Percentiles rank a stretch among this genome's conserved stretches.
phyloP scores from a whole-genome alignment of 2,113 vertebrate species.

The Nycticryphes semicollaris region DNA sequence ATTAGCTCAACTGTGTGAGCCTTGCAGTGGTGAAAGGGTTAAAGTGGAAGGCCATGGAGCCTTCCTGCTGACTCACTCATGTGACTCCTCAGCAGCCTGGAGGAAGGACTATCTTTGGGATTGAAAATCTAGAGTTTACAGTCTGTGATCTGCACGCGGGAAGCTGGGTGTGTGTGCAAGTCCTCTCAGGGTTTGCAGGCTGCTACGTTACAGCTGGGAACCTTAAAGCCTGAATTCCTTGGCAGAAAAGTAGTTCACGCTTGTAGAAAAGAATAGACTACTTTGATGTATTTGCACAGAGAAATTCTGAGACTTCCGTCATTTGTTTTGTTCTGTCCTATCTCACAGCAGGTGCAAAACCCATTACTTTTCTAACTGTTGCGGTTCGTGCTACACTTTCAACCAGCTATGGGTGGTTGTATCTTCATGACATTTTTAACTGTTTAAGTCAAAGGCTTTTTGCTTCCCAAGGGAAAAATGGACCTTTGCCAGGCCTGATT shows the following conservation, averaged over 20 bases:
- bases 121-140: background rate
- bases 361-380: background rate
- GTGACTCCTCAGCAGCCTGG: background rate
- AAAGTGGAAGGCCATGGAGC: background rate
- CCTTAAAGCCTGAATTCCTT: background rate
- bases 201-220: background rate
- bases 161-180: background rate
- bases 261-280: background rate
- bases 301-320: background rate
- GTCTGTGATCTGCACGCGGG: background rate
- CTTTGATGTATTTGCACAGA: background rate
- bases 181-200: background rate
- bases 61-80: slow-evolving; percentile 41
- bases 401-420: background rate
- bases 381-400: background rate
- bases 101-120: background rate
- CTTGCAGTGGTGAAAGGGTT: background rate
- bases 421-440: background rate
- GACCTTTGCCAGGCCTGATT: background rate
- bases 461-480: background rate
- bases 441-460: background rate
- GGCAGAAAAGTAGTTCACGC: background rate
- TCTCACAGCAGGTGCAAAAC: background rate
- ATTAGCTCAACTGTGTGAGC: background rate
- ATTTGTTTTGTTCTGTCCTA: background rate